Evolutionary conservation across 1,140 invertebrate species (phyloP).

Genomic region (Pseudomyrmex flavicornis): DNA sequence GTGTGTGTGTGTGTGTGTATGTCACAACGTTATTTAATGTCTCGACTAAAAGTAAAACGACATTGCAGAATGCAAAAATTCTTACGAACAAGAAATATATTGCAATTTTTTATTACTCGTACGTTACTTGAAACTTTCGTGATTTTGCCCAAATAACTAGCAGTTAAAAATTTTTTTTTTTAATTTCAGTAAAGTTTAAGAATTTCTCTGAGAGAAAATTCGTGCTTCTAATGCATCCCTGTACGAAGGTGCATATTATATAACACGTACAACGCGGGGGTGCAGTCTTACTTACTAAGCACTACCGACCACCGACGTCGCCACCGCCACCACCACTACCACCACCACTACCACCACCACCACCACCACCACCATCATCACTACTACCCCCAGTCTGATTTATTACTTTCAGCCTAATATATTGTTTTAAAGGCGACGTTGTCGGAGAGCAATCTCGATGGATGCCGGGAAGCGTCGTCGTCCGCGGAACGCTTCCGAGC

Average conservation of each 20-base stretch:
- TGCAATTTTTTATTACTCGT: background rate
- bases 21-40: background rate
- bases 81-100: background rate
- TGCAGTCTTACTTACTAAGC: constrained; percentile 71
- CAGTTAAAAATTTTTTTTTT: background rate
- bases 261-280: constrained; percentile 55
- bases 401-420: constrained; percentile 70
- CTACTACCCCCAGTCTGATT: constrained; percentile 57
- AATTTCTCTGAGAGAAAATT: background rate
- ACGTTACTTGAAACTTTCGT: background rate
- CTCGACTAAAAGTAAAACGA: background rate
- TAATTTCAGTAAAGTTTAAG: too few relatives aligned
- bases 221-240: constrained; percentile 39
- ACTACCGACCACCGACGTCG: constrained; percentile 56
- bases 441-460: constrained; percentile 72
- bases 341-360: constrained; percentile 22
- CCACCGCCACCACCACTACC: constrained; percentile 58
- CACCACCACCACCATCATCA: background rate
- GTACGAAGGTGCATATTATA: constrained; percentile 29
- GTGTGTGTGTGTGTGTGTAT: too few relatives aligned
- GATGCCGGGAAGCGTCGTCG: constrained; percentile 63
- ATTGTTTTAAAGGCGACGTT: constrained; percentile 74
- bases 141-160: background rate
- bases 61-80: background rate
- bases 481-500: constrained; percentile 55